Conservation (phyloP, 1,140 invertebrate genomes). For the Leucophenga varia region DNA sequence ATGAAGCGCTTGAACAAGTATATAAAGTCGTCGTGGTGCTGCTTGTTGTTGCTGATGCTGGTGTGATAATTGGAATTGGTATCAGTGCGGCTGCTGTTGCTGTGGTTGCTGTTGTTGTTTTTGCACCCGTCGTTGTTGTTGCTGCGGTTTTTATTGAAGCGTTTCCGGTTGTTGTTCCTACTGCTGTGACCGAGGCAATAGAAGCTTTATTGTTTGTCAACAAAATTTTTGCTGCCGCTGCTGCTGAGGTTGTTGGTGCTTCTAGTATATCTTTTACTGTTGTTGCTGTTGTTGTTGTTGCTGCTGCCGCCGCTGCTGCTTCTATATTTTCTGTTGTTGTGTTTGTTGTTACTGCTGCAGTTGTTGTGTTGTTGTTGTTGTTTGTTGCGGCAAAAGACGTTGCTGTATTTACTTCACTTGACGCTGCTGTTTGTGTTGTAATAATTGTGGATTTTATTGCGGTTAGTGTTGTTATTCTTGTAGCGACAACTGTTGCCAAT, state of each 20-base stretch:
- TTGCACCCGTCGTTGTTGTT: too few species aligned
- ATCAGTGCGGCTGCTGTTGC: too few species aligned
- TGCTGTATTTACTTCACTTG: too few species aligned
- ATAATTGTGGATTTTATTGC: too few species aligned
- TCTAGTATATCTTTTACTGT: too few species aligned
- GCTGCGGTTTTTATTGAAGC: slow-evolving; percentile 6
- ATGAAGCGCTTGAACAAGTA: slow-evolving; percentile 44
- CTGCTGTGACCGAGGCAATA: slow-evolving; percentile 64
- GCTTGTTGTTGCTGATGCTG: too few species aligned
- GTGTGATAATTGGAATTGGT: too few species aligned
- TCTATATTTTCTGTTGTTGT: slow-evolving; percentile 9
- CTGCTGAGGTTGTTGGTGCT: slow-evolving; percentile 11
- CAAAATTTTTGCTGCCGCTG: slow-evolving; percentile 7
- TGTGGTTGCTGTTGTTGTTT: too few species aligned
- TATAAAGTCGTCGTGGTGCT: slow-evolving; percentile 31
- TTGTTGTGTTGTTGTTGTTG: neutral
- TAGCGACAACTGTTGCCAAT: too few species aligned
- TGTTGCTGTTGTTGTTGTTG: neutral
- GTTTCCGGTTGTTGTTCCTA: neutral
- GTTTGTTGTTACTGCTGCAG: slow-evolving; percentile 13
- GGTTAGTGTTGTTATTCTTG: too few species aligned
- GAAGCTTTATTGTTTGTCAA: slow-evolving; percentile 39
- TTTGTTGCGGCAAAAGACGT: slow-evolving; percentile 1
- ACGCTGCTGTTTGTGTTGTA: too few species aligned
- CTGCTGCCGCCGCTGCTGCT: neutral